These are phyloP conservation scores for Barbus barbus DNA, from an alignment of 2,113 vertebrate genomes.

Conservation along the genomic window DNA sequence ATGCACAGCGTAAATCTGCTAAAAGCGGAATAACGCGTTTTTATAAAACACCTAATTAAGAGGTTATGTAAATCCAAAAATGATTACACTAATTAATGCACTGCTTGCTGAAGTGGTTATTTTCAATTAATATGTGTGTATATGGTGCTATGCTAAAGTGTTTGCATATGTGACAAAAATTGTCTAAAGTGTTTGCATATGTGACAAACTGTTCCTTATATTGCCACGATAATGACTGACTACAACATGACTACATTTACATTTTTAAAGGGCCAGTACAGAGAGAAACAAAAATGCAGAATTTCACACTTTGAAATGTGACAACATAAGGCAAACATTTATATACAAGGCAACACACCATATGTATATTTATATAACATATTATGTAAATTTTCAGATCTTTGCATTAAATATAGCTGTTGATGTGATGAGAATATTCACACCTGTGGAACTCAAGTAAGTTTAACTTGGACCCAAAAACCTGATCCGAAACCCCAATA, in stretches of 20 bases:
- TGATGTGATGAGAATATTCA: background rate
- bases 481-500: background rate
- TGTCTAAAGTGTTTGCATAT: background rate
- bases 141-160: background rate
- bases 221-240: no score
- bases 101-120: background rate
- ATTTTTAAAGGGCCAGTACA: no score
- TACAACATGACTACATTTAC: no score
- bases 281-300: no score
- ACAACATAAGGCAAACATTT: no score
- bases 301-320: no score
- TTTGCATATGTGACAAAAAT: background rate
- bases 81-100: background rate
- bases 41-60: slow-evolving; percentile 8
- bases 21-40: background rate
- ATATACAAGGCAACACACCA: no score
- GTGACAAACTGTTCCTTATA: background rate
- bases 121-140: background rate
- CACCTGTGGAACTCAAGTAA: background rate
- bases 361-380: no score
- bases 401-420: background rate
- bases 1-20: background rate
- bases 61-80: background rate
- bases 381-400: background rate
- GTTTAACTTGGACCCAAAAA: background rate